These are phyloP conservation scores for Laothoe populi DNA, from an alignment of 2,888 invertebrate species.

Conservation along the genomic window DNA sequence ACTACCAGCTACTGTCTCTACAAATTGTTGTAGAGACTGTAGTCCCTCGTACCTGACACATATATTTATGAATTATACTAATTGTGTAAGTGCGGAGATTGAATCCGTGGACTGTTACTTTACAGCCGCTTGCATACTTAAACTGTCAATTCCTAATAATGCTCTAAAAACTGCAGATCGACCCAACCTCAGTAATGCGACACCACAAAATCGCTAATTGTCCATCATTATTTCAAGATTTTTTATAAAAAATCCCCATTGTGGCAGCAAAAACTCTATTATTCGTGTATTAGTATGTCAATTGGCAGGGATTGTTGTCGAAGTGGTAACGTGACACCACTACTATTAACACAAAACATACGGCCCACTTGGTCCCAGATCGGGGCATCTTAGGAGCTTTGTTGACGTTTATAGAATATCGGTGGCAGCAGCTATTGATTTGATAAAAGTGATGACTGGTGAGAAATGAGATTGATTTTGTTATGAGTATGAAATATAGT, in stretches of 20 bases:
- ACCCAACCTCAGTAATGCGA: constrained; percentile 5
- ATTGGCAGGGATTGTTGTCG: constrained; percentile 67
- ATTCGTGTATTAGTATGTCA: constrained; percentile 59
- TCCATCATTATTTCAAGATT: constrained; percentile 26
- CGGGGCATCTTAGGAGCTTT: constrained; percentile 2
- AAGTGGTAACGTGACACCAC: constrained; percentile 54
- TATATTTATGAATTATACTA: too few relatives aligned
- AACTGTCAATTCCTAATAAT: not conserved
- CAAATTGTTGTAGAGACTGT: too few relatives aligned
- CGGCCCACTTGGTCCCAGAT: constrained; percentile 18
- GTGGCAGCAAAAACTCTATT: constrained; percentile 36
- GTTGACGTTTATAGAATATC: not conserved
- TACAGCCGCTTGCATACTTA: too few relatives aligned
- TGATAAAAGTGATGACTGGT: not conserved
- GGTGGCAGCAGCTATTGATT: constrained; percentile 2
- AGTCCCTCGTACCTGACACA: too few relatives aligned
- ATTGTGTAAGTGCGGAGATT: too few relatives aligned
- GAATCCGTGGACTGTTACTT: too few relatives aligned
- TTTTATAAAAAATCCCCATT: constrained; percentile 22
- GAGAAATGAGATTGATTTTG: too few relatives aligned
- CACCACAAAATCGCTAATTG: constrained; percentile 25
- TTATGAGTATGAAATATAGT: too few relatives aligned
- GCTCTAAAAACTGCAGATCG: not conserved
- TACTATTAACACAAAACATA: constrained; percentile 32
- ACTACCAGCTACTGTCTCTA: too few relatives aligned